Evolutionary conservation across 37 sponge, comb jelly and placozoan genomes (phyloP).

Genomic region (Eunapius fragilis): DNA sequence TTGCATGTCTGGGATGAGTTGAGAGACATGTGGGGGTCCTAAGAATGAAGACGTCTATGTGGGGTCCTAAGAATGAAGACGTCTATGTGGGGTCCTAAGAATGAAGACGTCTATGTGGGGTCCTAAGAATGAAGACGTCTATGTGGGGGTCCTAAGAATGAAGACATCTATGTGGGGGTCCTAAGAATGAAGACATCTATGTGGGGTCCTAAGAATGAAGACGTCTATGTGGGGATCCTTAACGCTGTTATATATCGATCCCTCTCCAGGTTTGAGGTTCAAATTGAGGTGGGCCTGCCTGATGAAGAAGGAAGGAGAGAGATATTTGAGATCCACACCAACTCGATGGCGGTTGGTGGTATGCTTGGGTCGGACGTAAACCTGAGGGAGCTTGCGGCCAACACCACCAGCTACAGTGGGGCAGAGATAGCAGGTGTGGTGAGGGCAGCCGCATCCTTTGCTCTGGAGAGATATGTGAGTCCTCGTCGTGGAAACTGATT

Average conservation of each 20-base stretch:
- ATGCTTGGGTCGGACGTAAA: conserved; percentile 61
- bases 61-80: too few species aligned
- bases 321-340: conserved; percentile 90
- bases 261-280: conserved; percentile 79
- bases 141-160: too few species aligned
- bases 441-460: conserved; percentile 74
- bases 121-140: too few species aligned
- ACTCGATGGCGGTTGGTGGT: conserved; percentile 52
- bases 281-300: conserved; percentile 86
- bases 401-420: conserved; percentile 88
- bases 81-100: too few species aligned
- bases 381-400: conserved; percentile 63
- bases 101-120: too few species aligned
- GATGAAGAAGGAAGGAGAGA: conserved; percentile 80
- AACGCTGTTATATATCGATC: background rate
- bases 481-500: background rate
- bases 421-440: conserved; percentile 94
- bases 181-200: too few species aligned
- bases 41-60: background rate
- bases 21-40: too few species aligned
- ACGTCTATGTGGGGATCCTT: too few species aligned
- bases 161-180: too few species aligned
- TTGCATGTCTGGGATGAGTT: too few species aligned
- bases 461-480: conserved; percentile 67
- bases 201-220: too few species aligned